A percentile compares a stretch with the other conserved stretches of the same genome.
Evolutionary conservation across 1,140 invertebrate genomes (phyloP).

Genomic region (Planococcus citri): DNA sequence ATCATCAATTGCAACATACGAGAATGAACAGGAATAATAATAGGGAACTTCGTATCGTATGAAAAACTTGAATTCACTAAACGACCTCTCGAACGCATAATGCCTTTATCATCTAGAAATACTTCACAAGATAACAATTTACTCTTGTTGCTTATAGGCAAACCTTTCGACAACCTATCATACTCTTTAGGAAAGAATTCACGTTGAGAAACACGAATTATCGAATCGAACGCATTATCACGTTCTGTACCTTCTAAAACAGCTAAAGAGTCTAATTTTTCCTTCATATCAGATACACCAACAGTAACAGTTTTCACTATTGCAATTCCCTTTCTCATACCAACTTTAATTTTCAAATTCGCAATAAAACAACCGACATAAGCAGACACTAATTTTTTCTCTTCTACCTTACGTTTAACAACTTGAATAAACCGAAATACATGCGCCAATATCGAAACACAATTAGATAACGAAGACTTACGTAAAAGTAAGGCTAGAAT

Average conservation of each 20-base stretch:
- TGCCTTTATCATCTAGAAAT: conserved; percentile 25
- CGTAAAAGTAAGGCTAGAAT: neutral
- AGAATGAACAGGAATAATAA: conserved; percentile 32
- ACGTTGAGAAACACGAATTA: conserved; percentile 2
- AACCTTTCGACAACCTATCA: neutral
- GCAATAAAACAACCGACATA: no score
- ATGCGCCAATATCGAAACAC: no score
- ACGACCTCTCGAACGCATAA: conserved; percentile 24
- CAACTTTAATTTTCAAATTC: no score
- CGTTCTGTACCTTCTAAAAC: neutral
- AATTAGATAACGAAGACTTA: neutral
- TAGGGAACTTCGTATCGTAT: conserved; percentile 33
- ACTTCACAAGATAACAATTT: conserved; percentile 21
- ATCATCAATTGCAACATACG: conserved; percentile 32
- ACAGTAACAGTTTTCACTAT: no score
- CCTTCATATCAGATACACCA: no score
- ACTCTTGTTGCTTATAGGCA: conserved; percentile 5
- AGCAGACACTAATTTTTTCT: no score
- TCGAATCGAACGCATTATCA: neutral
- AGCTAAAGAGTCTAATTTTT: neutral
- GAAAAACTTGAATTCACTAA: conserved; percentile 13
- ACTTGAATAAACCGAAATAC: no score
- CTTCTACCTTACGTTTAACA: no score
- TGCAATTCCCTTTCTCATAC: no score
- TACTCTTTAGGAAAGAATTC: conserved; percentile 7